Conservation (phyloP, 2,113 vertebrate genomes). For the Calonectris borealis region DNA sequence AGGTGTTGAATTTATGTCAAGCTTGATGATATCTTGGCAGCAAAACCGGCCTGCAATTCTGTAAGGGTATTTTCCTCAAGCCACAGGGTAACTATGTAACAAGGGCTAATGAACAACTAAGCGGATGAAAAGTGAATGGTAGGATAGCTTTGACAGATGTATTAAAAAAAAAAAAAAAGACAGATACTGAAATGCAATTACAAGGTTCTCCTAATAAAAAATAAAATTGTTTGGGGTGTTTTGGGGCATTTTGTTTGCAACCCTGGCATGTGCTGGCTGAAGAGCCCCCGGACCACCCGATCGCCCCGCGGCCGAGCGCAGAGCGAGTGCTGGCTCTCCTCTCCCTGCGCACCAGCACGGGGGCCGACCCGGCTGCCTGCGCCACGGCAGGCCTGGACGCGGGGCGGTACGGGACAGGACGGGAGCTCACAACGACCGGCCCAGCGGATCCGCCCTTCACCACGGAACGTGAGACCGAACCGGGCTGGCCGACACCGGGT, state of each 20-base stretch:
- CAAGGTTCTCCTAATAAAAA: background rate
- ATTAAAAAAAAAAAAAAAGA: rapidly evolving
- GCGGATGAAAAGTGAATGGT: rapidly evolving
- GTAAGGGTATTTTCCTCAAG: background rate
- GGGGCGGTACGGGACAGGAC: background rate
- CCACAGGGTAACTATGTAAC: background rate
- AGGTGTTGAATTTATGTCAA: background rate
- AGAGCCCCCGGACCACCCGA: no score
- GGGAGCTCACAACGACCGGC: no score
- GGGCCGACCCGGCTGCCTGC: background rate
- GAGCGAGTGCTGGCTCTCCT: no score
- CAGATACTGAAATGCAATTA: background rate
- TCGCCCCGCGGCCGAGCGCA: no score
- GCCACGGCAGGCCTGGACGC: no score
- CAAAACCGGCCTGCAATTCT: background rate
- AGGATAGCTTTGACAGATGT: rapidly evolving
- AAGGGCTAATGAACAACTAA: background rate
- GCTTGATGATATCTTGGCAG: background rate
- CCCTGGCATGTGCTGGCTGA: rapidly evolving
- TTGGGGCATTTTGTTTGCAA: rapidly evolving
- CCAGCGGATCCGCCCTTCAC: no score
- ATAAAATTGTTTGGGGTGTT: rapidly evolving
- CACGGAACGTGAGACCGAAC: no score
- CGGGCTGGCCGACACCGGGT: background rate
- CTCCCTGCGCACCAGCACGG: no score